These are phyloP conservation scores for Latrodectus hesperus DNA, from an alignment of 2,888 invertebrate genomes.

Conservation along the genomic window DNA sequence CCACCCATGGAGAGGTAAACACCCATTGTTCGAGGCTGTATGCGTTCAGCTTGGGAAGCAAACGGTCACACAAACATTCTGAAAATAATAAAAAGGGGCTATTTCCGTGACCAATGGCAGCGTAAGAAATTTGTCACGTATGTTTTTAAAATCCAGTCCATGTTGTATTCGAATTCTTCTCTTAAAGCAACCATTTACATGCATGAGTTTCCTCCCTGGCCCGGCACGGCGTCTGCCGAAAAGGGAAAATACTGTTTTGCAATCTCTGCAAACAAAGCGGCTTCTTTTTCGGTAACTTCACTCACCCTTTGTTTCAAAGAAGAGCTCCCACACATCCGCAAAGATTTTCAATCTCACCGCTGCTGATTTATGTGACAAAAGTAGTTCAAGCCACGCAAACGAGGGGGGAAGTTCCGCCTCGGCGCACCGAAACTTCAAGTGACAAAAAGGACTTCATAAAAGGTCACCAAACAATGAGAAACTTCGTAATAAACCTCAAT, in stretches of 20 bases:
- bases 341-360: background rate
- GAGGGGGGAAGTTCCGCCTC: too few relatives aligned
- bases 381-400: too few relatives aligned
- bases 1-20: too few relatives aligned
- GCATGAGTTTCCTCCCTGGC: constrained; percentile 13
- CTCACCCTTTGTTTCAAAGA: constrained; percentile 22
- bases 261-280: constrained; percentile 36
- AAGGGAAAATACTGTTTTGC: constrained; percentile 21
- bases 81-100: constrained; percentile 15
- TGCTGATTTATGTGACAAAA: too few relatives aligned
- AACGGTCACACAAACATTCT: background rate
- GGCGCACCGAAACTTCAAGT: too few relatives aligned
- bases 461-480: too few relatives aligned
- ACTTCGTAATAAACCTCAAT: too few relatives aligned
- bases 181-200: constrained; percentile 14
- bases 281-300: constrained; percentile 15
- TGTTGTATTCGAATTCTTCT: constrained; percentile 13
- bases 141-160: background rate
- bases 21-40: too few relatives aligned
- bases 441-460: too few relatives aligned
- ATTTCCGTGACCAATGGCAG: constrained; percentile 29
- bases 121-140: constrained; percentile 38
- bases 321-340: background rate
- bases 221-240: constrained; percentile 29
- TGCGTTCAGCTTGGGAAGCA: too few relatives aligned